These are phyloP conservation scores for Thera obeliscata DNA, from an alignment of 2,888 invertebrate species.

Conservation along the genomic window DNA sequence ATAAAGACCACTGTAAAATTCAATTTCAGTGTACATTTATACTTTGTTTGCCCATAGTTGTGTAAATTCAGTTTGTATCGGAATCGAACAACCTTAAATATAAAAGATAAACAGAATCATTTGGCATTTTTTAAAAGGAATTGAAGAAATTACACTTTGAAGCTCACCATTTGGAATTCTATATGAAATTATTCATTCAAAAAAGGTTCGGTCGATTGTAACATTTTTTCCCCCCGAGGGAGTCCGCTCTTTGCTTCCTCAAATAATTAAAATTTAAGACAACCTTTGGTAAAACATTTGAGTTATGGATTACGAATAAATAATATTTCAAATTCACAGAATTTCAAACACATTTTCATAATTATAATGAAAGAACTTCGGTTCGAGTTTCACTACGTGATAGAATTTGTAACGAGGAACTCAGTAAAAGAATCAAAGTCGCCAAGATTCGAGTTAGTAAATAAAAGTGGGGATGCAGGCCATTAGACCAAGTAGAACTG, in stretches of 20 bases:
- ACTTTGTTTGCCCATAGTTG: too few species aligned
- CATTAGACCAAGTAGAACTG: background rate
- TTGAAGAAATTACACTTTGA: conserved; percentile 47
- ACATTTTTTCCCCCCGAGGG: conserved; percentile 50
- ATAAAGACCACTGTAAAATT: too few species aligned
- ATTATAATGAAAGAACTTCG: background rate
- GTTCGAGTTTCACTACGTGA: background rate
- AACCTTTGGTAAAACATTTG: conserved; percentile 45
- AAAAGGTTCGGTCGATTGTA: conserved; percentile 53
- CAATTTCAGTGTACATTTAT: too few species aligned
- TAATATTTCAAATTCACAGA: conserved; percentile 1
- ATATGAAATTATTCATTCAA: conserved; percentile 63
- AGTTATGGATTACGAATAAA: conserved; percentile 41
- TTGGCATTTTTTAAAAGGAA: conserved; percentile 46
- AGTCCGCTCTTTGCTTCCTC: conserved; percentile 51
- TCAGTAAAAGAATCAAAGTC: background rate
- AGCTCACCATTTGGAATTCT: conserved; percentile 54
- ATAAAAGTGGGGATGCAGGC: background rate
- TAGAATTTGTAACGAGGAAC: background rate
- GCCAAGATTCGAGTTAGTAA: background rate
- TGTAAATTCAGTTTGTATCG: too few species aligned
- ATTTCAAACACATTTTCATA: conserved; percentile 1
- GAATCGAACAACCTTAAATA: too few species aligned
- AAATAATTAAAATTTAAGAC: conserved; percentile 60
- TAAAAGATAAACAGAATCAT: background rate